Base-by-base conservation (phyloP, 2,888 invertebrate genomes). In the Arenicola marina region DNA sequence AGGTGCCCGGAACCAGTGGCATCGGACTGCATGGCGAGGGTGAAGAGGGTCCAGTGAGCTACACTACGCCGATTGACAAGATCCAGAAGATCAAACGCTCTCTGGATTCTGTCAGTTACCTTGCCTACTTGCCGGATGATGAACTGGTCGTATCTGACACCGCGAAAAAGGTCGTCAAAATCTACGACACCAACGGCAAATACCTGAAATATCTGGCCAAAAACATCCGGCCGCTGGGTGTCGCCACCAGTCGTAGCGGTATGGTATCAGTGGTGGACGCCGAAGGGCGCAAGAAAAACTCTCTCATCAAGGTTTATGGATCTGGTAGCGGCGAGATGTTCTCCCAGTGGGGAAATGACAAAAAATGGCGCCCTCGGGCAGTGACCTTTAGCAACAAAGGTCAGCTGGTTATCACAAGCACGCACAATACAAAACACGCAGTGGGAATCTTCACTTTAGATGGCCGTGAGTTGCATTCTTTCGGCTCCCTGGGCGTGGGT, bases 351-450 rank as follows among this genome's bases (percentile, higher is more conserved):
- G 57, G 65, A 18, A 53, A 63, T n/a, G 54, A 58, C 21, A 34
- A 38, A 21, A 33, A 34, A 18, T 65, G 65, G 67, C 56, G 46
- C 24, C 67, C 67, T 4, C 28, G 53, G 18, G 67, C 53, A 18
- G 54, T 67, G 7, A 56, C 65, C 38, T 33, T 62, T 4, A 65
- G 38, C 56, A 62, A 65, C 48, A 46, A 31, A 24, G 67, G 67
- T 32, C 59, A 62, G 44, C 44, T 67, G 29, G 55, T 67, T 15
- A 54, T 67, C 28, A 62, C 53, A 33, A 60, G 65, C 51, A 26
- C 55, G 21, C 28, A 33, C n/a, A 51, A 43, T 4, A 38, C 53
- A 32, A 34, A 38, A 11, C 58, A 65, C 21, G 43, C 59, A 1
- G 59, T 67, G 34, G 59, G 56, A 29, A 29, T 59, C n/a, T 67